phyloP scores from a whole-genome alignment of 2,113 vertebrate species.

The Pelvicachromis taeniatus region DNA sequence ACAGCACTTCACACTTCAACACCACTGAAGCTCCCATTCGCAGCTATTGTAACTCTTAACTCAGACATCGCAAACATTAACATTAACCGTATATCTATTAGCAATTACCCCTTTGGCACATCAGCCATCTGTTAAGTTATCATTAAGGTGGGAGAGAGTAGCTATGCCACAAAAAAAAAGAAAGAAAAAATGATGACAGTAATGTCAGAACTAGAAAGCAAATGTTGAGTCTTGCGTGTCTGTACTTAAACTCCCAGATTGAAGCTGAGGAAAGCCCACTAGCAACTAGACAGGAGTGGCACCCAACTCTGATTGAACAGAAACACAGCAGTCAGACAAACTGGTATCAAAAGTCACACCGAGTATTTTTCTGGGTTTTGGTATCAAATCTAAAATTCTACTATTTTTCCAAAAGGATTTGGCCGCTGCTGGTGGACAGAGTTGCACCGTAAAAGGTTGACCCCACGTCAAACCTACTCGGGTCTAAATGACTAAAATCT shows the following conservation, averaged over 20 bases:
- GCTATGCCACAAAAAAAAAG: fast-evolving
- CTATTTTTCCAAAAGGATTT: not conserved
- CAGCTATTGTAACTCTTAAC: not conserved
- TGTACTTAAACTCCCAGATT: not conserved
- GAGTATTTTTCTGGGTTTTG: not conserved
- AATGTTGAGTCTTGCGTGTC: not conserved
- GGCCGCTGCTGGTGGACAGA: not conserved
- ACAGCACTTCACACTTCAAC: not conserved
- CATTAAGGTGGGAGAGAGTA: not conserved
- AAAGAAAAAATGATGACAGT: fast-evolving
- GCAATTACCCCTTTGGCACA: not conserved
- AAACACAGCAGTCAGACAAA: not conserved
- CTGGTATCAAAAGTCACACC: not conserved
- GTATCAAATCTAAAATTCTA: not conserved
- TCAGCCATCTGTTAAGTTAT: not conserved
- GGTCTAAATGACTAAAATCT: not conserved
- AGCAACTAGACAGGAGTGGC: not conserved
- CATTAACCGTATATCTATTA: not conserved
- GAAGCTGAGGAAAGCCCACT: not conserved
- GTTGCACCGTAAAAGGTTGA: not conserved
- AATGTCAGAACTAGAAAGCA: not conserved
- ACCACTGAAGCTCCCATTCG: not conserved
- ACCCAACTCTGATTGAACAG: not conserved
- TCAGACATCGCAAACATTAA: not conserved
- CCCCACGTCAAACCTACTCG: not conserved